Percentiles rank a stretch among this genome's conserved stretches.
Evolutionary conservation across 2,888 invertebrate species (phyloP).

Genomic region (Elgonia sp.): DNA sequence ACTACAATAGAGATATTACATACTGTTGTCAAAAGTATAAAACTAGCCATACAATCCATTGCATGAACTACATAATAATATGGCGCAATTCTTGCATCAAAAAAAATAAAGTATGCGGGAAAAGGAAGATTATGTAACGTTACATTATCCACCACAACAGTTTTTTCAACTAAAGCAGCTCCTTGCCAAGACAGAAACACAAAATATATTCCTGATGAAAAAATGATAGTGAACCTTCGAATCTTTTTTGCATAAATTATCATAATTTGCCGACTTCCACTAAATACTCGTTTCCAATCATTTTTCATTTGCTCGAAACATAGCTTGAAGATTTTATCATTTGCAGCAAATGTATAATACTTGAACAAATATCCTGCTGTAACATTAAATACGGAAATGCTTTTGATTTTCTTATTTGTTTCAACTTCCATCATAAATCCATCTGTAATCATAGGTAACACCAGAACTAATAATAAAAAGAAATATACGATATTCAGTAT

Average conservation of each 20-base stretch:
- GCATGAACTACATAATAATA: constrained; percentile 35
- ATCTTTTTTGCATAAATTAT: constrained; percentile 15
- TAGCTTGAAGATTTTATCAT: neutral
- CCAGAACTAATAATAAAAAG: neutral
- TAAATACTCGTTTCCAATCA: constrained; percentile 34
- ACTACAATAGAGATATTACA: constrained; percentile 19
- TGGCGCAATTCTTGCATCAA: constrained; percentile 28
- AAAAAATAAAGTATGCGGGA: constrained; percentile 16
- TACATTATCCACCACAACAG: constrained; percentile 11
- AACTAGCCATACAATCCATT: neutral
- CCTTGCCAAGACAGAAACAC: constrained; percentile 37
- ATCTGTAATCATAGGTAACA: neutral
- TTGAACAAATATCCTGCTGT: constrained; percentile 15
- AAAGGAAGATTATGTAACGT: constrained; percentile 46
- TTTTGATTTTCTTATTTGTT: neutral
- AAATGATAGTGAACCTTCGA: neutral
- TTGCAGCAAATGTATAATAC: neutral
- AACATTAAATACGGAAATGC: constrained; percentile 13
- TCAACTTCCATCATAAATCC: neutral
- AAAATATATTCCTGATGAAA: neutral
- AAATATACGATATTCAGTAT: constrained; percentile 14
- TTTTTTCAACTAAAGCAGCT: neutral
- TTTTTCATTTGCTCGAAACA: constrained; percentile 31
- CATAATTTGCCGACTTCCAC: constrained; percentile 25
- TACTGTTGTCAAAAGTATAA: constrained; percentile 1